Base-by-base conservation (phyloP, 2,888 invertebrate genomes). In the Drosophila bunnanda region DNA sequence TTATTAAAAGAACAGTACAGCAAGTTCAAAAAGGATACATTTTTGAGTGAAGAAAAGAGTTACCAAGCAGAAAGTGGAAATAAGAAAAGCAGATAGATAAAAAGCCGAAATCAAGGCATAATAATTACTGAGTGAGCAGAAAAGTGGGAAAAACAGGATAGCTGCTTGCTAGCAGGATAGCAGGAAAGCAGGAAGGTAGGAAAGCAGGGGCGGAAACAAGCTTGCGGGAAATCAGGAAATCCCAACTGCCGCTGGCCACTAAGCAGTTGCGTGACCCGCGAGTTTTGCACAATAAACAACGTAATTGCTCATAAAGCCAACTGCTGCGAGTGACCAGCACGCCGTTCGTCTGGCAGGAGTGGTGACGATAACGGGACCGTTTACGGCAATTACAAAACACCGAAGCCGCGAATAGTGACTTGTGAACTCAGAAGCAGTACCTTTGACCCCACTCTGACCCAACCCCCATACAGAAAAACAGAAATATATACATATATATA, bases 301-400 rank as follows among this genome's bases (percentile, higher is more conserved):
- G 72, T 90, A 91, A 91, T 88, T 91, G 90, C 77, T 76, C 78
- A 77, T 90, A 86, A 88, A 43, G 69, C 30, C 36, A 20, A 38
- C 46, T 53, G 41, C 54, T 25, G 30, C 22, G 43, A 52, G 48
- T 50, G 41, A 34, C 68, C 48, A 6, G 12, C 50, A 10, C 30
- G 25, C 44, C 22, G 44, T 15, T 43, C 22, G 8, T 2, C 43
- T 22, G 12, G 20, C 17, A 12, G 41, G 20, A 57, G 64, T 15
- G 30, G 22, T 5, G 56, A 57, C 65, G 62, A 61, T 60, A 60
- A 70, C 52, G 32, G 25, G 69, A 79, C 54, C 70, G 78, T 87
- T 82, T 83, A 87, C 78, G 84, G 70, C 81, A 87, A 82, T 80
- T 82, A 89, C 58, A 75, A 58, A 54, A 52, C 55, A 66, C 46